Conservation (phyloP, 1,140 invertebrate genomes). For the Saccostrea echinata region DNA sequence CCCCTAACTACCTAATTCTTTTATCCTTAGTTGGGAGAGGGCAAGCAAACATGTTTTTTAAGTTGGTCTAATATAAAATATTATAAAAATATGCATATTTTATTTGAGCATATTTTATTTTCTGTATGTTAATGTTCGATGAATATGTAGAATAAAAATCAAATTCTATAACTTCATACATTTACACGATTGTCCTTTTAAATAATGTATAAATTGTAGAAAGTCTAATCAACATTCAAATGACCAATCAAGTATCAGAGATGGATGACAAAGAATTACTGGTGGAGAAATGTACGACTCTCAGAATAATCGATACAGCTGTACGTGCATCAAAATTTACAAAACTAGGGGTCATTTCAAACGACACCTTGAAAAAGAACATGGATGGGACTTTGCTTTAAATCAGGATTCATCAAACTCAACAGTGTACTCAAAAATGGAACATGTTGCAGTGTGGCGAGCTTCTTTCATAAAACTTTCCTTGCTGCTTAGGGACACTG, state of each 20-base stretch:
- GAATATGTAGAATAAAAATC: too few relatives aligned
- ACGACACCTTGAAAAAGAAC: slow-evolving; percentile 25
- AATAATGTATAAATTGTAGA: background rate
- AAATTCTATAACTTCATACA: background rate
- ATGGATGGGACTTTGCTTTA: background rate
- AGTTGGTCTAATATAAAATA: too few relatives aligned
- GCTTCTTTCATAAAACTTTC: slow-evolving; percentile 54
- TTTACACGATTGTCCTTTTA: background rate
- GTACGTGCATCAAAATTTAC: slow-evolving; percentile 36
- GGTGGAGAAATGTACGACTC: slow-evolving; percentile 20
- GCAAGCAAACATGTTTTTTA: too few relatives aligned
- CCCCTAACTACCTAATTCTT: too few relatives aligned
- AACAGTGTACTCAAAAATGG: background rate
- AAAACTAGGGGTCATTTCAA: slow-evolving; percentile 34
- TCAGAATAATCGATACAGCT: background rate
- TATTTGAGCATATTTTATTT: too few relatives aligned
- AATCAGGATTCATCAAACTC: background rate
- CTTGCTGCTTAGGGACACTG: slow-evolving; percentile 43
- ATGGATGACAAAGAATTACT: slow-evolving; percentile 12
- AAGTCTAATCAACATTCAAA: background rate
- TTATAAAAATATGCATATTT: too few relatives aligned
- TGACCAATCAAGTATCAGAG: background rate
- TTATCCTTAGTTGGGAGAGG: too few relatives aligned
- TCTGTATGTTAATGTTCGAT: too few relatives aligned
- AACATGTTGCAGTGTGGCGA: slow-evolving; percentile 44